These are phyloP conservation scores for Puntigrus tetrazona DNA, from an alignment of 2,113 vertebrate species.

Conservation along the genomic window DNA sequence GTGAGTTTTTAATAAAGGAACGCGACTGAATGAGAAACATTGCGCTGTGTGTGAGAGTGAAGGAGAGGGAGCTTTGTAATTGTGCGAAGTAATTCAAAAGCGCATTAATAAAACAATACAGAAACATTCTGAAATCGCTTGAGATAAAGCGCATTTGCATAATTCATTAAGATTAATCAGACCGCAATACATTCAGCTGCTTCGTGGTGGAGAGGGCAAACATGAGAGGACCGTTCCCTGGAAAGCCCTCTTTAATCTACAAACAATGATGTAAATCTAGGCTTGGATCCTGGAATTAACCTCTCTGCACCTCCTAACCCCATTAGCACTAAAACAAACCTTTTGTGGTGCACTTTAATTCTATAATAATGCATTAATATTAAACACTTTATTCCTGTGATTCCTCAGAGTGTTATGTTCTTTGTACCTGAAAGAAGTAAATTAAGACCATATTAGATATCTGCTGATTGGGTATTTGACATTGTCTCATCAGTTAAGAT, in stretches of 20 bases:
- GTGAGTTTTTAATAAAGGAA: conserved; percentile 78
- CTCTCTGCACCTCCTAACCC: conserved; percentile 69
- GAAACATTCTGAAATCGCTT: conserved; percentile 80
- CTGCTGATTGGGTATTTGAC: conserved; percentile 10
- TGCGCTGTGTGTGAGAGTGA: conserved; percentile 37
- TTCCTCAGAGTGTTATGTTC: conserved; percentile 62
- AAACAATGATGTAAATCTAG: conserved; percentile 78
- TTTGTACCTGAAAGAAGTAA: not conserved
- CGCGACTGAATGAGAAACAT: conserved; percentile 76
- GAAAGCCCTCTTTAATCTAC: conserved; percentile 72
- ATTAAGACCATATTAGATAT: not conserved
- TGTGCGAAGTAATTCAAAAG: conserved; percentile 78
- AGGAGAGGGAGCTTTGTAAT: conserved; percentile 68
- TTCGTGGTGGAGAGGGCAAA: conserved; percentile 60
- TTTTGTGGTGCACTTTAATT: conserved; percentile 69
- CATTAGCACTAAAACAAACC: conserved; percentile 69
- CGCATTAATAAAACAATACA: conserved; percentile 82
- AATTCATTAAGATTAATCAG: conserved; percentile 84
- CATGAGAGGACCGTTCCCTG: conserved; percentile 63
- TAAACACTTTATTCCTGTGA: conserved; percentile 67
- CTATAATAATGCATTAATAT: conserved; percentile 76
- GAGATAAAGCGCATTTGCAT: conserved; percentile 81
- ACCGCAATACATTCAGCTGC: conserved; percentile 68
- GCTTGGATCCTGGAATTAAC: conserved; percentile 79
- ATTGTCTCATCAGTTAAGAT: not conserved